Base-by-base conservation (phyloP, 2,797 vertebrate genomes). In the Chrosomus eos region DNA sequence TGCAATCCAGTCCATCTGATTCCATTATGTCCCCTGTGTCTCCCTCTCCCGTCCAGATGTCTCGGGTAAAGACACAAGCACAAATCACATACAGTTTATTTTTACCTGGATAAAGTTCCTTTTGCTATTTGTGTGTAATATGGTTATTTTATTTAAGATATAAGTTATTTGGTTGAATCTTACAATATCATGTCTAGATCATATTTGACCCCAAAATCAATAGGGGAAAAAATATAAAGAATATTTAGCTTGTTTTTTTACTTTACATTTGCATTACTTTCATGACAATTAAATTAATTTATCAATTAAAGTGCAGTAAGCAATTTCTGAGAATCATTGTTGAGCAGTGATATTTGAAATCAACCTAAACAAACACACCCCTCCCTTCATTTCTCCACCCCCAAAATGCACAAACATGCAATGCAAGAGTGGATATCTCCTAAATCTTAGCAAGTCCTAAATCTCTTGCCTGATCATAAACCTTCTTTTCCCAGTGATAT, bases 41-140 rank as follows among this genome's bases (percentile, higher is more conserved):
- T 19, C 96, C 96, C n/a, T 96, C 96, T 89, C 95, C 96, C 77
- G 90, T 96, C 88, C 96, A 97, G 90, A 96, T 96, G 96, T 96
- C 96, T 87, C 89, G 94, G 91, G 93, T 88, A 89, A 88, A 87
- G 19, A 53, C 2, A 13, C 11, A 14, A 23, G 19, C 64, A 26
- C 6, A 36, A 48, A 31, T 36, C 58, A 51, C 31, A 51, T 58
- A 14, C 45, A 31, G 14, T 64, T 31, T 3, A 4, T 31, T 31
- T 64, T 4, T 8, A 31, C 60, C 60, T 31, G 60, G 26, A 8
- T 31, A 31, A 31, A 31, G 40, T 11, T 48, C 28, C 5, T 33
- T 18, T 60, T 40, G 13, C 1, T 60, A 6, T 76, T 60, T 18
- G 19, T 38, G 23, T 60, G 16, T 3, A 62, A 28, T 48, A 31